Evolutionary conservation across 2,113 vertebrate species (phyloP).

Genomic region (Sardina pilchardus): DNA sequence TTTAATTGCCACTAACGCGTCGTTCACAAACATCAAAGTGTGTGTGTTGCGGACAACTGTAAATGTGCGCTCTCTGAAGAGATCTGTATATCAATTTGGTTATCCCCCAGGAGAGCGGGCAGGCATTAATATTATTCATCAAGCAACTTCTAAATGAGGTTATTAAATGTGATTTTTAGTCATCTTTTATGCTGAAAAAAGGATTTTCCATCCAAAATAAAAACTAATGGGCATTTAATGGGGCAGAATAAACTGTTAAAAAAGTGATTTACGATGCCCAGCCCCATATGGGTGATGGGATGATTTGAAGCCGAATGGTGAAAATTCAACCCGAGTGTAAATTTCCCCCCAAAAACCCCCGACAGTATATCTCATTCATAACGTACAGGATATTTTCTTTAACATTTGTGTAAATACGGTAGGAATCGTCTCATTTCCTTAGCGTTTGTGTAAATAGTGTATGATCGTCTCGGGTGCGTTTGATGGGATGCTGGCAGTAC

Average conservation of each 20-base stretch:
- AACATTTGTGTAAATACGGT: neutral
- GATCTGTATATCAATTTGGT: slow-evolving; percentile 19
- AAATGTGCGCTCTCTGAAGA: neutral
- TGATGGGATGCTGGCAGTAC: neutral
- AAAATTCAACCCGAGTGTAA: neutral
- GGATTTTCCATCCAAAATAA: neutral
- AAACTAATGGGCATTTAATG: slow-evolving; percentile 6
- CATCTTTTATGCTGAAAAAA: neutral
- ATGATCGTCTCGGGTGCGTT: neutral
- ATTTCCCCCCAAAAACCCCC: neutral
- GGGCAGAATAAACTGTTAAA: neutral
- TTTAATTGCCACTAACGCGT: slow-evolving; percentile 10
- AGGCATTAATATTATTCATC: slow-evolving; percentile 12
- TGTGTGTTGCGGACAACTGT: neutral
- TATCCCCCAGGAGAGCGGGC: neutral
- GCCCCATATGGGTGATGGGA: neutral
- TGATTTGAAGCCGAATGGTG: neutral
- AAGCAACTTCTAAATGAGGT: slow-evolving; percentile 2
- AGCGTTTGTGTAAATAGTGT: neutral
- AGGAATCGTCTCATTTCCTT: neutral
- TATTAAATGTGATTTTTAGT: slow-evolving; percentile 20
- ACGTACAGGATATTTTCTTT: neutral
- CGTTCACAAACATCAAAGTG: slow-evolving; percentile 7
- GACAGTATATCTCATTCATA: neutral
- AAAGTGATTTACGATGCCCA: neutral